A percentile compares a stretch with the other conserved stretches of the same genome.
These are phyloP conservation scores for Sphenopsis melanotis DNA, from an alignment of 2,797 vertebrate genomes.

Conservation along the genomic window DNA sequence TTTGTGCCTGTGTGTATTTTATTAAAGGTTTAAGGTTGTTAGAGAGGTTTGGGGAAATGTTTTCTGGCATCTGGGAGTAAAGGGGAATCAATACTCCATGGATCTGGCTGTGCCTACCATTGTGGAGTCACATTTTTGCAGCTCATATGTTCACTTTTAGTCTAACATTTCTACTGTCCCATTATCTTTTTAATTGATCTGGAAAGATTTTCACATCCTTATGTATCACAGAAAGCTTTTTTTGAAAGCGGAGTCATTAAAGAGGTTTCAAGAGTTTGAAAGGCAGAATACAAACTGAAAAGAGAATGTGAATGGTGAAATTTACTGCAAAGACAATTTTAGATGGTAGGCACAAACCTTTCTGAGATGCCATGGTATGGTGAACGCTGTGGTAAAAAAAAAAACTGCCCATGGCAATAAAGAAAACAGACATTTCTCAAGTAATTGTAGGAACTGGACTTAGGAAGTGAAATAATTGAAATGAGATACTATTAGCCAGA, in stretches of 20 bases:
- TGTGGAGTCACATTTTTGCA: not conserved
- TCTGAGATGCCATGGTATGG: not conserved
- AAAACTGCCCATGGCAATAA: not conserved
- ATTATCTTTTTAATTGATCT: not conserved
- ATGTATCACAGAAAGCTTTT: not conserved
- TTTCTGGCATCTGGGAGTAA: not conserved
- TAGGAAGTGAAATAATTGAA: conserved; percentile 26
- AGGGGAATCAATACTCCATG: not conserved
- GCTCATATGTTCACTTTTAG: not conserved
- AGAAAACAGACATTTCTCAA: not conserved
- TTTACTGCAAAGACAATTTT: not conserved
- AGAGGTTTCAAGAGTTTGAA: not conserved
- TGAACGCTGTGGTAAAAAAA: not conserved
- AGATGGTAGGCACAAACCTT: not conserved
- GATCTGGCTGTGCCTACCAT: not conserved
- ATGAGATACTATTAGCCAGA: conserved; percentile 3
- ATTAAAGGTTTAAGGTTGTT: not conserved
- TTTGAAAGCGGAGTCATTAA: not conserved
- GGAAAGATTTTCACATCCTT: not conserved
- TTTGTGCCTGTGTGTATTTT: not conserved
- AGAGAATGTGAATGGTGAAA: not conserved
- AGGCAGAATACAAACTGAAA: not conserved
- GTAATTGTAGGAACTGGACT: not conserved
- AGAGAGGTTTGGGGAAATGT: not conserved
- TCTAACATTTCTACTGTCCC: not conserved